phyloP scores from a whole-genome alignment of 1,140 invertebrate genomes.

The Drosophila lacteicornis region DNA sequence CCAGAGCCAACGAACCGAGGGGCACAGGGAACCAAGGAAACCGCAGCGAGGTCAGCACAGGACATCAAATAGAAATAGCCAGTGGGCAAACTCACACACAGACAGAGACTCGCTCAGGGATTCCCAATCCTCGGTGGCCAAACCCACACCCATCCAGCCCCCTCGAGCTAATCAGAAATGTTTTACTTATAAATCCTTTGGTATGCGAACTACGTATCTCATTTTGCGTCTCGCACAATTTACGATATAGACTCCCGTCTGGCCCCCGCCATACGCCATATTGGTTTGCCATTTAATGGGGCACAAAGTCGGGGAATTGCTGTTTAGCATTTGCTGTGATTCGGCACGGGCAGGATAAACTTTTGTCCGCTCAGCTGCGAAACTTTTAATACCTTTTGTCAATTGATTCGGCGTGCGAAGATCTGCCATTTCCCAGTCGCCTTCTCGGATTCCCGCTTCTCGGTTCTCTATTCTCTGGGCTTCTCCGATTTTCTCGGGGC shows the following conservation, averaged over 20 bases:
- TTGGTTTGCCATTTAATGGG: slow-evolving; percentile 76
- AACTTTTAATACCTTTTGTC: slow-evolving; percentile 82
- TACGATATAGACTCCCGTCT: slow-evolving; percentile 71
- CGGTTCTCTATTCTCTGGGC: neutral
- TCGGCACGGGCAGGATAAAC: slow-evolving; percentile 50
- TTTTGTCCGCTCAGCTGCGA: slow-evolving; percentile 60
- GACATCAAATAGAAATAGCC: slow-evolving; percentile 76
- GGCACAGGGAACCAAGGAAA: slow-evolving; percentile 10
- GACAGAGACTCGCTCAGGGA: neutral
- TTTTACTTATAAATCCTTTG: slow-evolving; percentile 82
- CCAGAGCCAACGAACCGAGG: slow-evolving; percentile 20
- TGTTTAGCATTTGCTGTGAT: slow-evolving; percentile 74
- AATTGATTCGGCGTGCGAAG: slow-evolving; percentile 67
- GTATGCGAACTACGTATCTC: slow-evolving; percentile 80
- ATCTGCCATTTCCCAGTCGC: slow-evolving; percentile 15
- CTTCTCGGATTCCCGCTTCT: neutral
- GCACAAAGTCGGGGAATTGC: slow-evolving; percentile 57
- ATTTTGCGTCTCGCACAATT: slow-evolving; percentile 81
- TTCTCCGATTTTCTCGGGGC: slow-evolving; percentile 1
- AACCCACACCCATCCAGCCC: neutral
- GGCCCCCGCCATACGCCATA: slow-evolving; percentile 34
- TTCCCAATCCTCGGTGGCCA: neutral
- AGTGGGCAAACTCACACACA: slow-evolving; percentile 29
- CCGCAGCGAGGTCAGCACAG: slow-evolving; percentile 78
- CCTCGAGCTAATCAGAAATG: slow-evolving; percentile 76